Percentiles rank a stretch among this genome's conserved stretches.
Evolutionary conservation across 2,888 invertebrate species (phyloP).

Genomic region (Leptothorax acervorum): DNA sequence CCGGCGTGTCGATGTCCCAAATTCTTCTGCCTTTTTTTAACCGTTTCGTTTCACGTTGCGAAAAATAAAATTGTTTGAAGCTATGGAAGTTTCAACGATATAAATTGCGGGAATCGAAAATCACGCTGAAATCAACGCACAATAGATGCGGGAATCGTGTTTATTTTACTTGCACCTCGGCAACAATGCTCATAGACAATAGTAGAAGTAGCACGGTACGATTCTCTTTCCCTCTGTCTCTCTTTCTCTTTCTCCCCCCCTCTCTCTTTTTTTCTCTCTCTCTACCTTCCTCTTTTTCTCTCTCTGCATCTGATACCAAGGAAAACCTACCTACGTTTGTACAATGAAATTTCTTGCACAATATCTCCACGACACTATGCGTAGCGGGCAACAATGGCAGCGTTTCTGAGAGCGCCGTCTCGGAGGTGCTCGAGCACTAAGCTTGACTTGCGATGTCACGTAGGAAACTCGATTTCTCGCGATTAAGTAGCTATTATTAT

Average conservation of each 20-base stretch:
- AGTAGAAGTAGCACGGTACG: conserved; percentile 33
- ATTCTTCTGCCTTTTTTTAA: not conserved
- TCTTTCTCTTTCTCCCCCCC: no score
- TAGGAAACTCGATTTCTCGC: conserved; percentile 53
- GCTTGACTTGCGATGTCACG: conserved; percentile 34
- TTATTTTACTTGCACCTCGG: conserved; percentile 24
- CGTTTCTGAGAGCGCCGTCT: conserved; percentile 25
- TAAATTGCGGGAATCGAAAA: conserved; percentile 31
- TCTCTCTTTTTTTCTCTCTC: conserved; percentile 3
- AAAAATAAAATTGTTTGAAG: conserved; percentile 11
- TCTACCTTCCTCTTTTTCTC: not conserved
- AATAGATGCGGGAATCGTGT: conserved; percentile 35
- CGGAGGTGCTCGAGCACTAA: conserved; percentile 20
- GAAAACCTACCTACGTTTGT: conserved; percentile 10
- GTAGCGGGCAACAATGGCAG: conserved; percentile 41
- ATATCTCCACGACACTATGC: conserved; percentile 35
- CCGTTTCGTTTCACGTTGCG: not conserved
- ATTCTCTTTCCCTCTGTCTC: conserved; percentile 14
- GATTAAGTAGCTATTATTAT: conserved; percentile 56
- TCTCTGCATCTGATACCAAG: not conserved
- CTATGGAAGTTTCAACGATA: not conserved
- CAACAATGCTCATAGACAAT: conserved; percentile 47
- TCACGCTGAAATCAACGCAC: conserved; percentile 20
- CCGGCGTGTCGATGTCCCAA: not conserved
- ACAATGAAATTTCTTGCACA: conserved; percentile 40